phyloP scores from a whole-genome alignment of 2,113 vertebrate genomes.

The human (Homo sapiens) region GRCh38 chr15:44201501-44202000 shows the following conservation, averaged over 20 bases:
- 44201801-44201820: not conserved
- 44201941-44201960: not conserved
- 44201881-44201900: not conserved
- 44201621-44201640: too few relatives aligned
- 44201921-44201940: not conserved
- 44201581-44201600: too few relatives aligned
- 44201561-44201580: too few relatives aligned
- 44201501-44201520: too few relatives aligned
- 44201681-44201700: too few relatives aligned
- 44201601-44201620: too few relatives aligned
- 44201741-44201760: not conserved
- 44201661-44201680: too few relatives aligned
- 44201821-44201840: not conserved
- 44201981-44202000: not conserved
- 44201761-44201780: constrained; percentile 37
- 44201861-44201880: not conserved
- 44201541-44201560: too few relatives aligned
- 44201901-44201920: not conserved
- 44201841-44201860: not conserved
- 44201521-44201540: too few relatives aligned
- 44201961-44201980: not conserved
- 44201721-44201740: not conserved
- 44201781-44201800: not conserved
- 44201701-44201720: too few relatives aligned
- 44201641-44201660: too few relatives aligned